Conservation (phyloP, 1,140 invertebrate genomes). For the Heliconius hermathena region DNA sequence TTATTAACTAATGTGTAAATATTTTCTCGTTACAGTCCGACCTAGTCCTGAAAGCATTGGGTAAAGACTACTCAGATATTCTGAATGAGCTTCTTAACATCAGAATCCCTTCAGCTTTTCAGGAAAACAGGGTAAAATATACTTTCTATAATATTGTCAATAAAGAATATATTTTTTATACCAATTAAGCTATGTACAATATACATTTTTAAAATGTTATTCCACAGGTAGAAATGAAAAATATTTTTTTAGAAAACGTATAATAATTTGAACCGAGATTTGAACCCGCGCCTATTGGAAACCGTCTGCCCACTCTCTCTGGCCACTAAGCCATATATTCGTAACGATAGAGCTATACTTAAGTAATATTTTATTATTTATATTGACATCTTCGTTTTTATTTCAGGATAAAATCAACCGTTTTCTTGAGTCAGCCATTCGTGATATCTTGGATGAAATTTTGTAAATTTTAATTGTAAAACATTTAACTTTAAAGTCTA, state of each 20-base stretch:
- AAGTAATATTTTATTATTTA: too few species aligned
- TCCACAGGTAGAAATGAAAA: too few species aligned
- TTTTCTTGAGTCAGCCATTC: background rate
- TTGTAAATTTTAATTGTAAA: background rate
- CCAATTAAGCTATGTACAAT: too few species aligned
- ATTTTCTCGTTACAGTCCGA: background rate
- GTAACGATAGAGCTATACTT: too few species aligned
- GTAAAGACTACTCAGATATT: background rate
- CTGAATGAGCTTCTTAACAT: background rate
- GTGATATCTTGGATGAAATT: constrained; percentile 1
- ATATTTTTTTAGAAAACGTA: too few species aligned
- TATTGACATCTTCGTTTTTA: background rate
- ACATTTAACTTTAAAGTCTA: too few species aligned
- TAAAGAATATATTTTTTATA: background rate
- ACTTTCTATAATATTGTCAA: background rate
- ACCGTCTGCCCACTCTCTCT: too few species aligned
- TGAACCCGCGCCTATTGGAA: too few species aligned
- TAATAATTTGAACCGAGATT: too few species aligned
- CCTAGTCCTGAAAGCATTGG: background rate
- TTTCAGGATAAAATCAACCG: background rate
- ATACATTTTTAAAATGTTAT: too few species aligned
- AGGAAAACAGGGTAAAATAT: constrained; percentile 3
- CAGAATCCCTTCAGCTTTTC: background rate
- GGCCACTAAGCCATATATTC: too few species aligned
- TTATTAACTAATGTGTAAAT: background rate